Evolutionary conservation across 92 coral and sea anemone genomes (phyloP), one percentile per base, ranked within the genome.

Genomic region (Montipora capitata): DNA sequence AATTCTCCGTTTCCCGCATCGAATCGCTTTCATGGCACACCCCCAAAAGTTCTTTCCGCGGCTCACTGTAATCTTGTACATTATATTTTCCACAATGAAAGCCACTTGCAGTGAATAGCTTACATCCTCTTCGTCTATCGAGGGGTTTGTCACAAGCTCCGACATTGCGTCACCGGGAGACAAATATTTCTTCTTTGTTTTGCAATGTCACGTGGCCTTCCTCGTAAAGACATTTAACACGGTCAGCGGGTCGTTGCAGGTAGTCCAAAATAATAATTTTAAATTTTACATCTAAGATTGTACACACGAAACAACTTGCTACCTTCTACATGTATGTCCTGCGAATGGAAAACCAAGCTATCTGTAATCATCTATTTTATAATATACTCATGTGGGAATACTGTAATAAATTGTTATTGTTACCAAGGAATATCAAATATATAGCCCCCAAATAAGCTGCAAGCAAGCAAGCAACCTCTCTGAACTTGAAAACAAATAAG

Each of bases 51-150:
- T 92, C 87, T 74, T 82, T 83, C 27, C 95, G 52, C 11, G 91
- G 94, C 51, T 91, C 94, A 5, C 94, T 91, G 48, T 72, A 87
- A 42, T 91, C 91, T 17, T 18, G 44, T 10, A 86, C 94, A 4
- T 27, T 20, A 20, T 0, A 20, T 20, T 12, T 40, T 91, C 94
- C 4, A 89, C 92, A 51, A 52, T 75, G 68, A 82, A 92, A 2
- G 88, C 87, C 1, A 92, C 88, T 9, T 87, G 84, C 17, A 81
- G 58, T 0, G 94, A 81, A 10, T 45, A 58, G 68, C 94, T 91
- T 58, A 82, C 57, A 59, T 87, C 94, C 9, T 0, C 27, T 20
- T 20, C 27, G 27, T 57, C 54, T 7, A 68, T 58, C 64, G 64
- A 13, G 5, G 4, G 79, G 64, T 16, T 27, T 0, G 72, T 72